Percentiles rank a stretch among this genome's conserved stretches.
These are phyloP conservation scores for Pipa parva DNA, from an alignment of 2,113 vertebrate species.

Conservation along the genomic window DNA sequence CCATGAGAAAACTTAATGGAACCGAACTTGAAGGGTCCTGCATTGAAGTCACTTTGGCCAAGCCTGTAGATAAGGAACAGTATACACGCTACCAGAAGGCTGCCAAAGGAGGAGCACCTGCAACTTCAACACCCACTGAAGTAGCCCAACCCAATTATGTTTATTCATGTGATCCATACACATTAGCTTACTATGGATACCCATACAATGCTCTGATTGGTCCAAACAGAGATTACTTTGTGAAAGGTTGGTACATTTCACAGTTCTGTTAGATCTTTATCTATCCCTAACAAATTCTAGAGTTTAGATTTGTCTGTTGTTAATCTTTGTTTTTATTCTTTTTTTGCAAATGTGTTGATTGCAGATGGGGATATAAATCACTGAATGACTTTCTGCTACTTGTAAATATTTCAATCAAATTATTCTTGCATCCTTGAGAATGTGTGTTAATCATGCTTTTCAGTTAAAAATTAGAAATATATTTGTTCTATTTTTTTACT, in stretches of 20 bases:
- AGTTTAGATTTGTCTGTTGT: no score
- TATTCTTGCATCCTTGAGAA: not conserved
- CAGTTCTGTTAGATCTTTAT: not conserved
- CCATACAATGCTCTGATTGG: conserved; percentile 93
- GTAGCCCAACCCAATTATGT: conserved; percentile 78
- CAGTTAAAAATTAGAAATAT: not conserved
- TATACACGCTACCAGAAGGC: conserved; percentile 97
- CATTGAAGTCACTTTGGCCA: conserved; percentile 95
- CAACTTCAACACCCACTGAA: conserved; percentile 55
- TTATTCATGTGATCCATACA: conserved; percentile 94
- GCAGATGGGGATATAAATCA: not conserved
- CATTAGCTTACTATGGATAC: conserved; percentile 91
- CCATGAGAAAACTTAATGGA: conserved; percentile 92
- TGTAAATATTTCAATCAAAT: not conserved
- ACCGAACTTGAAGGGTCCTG: conserved; percentile 92
- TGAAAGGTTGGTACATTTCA: conserved; percentile 85
- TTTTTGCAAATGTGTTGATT: not conserved
- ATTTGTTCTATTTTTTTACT: not conserved
- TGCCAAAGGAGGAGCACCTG: conserved; percentile 71
- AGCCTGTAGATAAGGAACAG: conserved; percentile 97
- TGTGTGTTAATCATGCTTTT: not conserved
- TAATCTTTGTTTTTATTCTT: no score
- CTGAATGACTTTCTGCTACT: not conserved
- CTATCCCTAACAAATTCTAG: not conserved
- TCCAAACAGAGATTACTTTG: conserved; percentile 96